Conservation (phyloP, 2,113 vertebrate species). For the Seriola quinqueradiata region DNA sequence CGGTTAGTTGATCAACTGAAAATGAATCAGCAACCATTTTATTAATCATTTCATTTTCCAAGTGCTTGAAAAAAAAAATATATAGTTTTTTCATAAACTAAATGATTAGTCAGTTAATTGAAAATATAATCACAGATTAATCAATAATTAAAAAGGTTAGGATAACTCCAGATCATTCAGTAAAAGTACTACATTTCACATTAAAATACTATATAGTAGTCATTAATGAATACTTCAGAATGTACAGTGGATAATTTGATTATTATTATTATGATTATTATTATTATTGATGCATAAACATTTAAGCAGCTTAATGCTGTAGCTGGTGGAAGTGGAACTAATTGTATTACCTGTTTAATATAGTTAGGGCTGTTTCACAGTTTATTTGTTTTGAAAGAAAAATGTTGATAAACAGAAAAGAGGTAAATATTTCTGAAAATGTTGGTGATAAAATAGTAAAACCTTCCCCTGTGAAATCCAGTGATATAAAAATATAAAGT, state of each 20-base stretch:
- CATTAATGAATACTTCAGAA: background rate
- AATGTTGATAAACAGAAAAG: background rate
- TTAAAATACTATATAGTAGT: background rate
- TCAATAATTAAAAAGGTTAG: too few species aligned
- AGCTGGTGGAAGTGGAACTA: background rate
- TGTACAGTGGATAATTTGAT: background rate
- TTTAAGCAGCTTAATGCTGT: background rate
- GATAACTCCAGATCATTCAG: background rate
- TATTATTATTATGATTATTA: background rate
- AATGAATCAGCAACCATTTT: background rate
- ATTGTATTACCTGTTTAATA: background rate
- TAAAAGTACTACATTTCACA: background rate
- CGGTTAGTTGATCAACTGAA: background rate
- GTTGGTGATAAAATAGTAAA: background rate
- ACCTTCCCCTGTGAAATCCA: too few species aligned
- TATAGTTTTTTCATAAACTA: too few species aligned
- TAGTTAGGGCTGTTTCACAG: background rate
- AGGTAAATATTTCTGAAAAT: background rate
- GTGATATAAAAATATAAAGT: too few species aligned
- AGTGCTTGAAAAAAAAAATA: background rate
- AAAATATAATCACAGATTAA: too few species aligned
- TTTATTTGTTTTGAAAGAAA: background rate
- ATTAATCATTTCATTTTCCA: conserved; percentile 5
- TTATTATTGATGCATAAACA: background rate
- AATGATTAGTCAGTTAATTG: too few species aligned